These are phyloP conservation scores for Notarius quadriscutis DNA, from an alignment of 2,113 vertebrate genomes.

Conservation along the genomic window DNA sequence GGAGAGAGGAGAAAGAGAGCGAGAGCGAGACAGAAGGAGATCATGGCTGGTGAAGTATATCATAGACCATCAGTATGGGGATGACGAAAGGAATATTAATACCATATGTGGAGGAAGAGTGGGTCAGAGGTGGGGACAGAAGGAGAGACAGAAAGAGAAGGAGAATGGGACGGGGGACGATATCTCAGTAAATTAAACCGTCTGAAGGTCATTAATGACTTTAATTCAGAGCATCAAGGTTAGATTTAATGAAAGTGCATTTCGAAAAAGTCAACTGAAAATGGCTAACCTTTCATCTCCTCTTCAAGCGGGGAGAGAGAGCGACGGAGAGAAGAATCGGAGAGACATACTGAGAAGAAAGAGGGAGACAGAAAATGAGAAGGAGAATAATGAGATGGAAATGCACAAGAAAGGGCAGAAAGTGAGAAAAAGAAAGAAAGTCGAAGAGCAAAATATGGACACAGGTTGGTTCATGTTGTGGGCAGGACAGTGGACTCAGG, in stretches of 20 bases:
- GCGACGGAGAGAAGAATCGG: neutral
- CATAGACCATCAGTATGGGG: slow-evolving; percentile 39
- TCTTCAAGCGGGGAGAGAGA: neutral
- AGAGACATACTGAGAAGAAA: neutral
- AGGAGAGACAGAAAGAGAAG: neutral
- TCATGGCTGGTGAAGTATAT: slow-evolving; percentile 40
- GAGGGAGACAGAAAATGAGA: neutral
- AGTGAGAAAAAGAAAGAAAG: neutral
- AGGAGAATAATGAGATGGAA: neutral
- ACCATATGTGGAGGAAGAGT: slow-evolving; percentile 30
- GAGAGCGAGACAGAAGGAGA: slow-evolving; percentile 8
- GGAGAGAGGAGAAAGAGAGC: neutral
- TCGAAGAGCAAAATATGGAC: neutral
- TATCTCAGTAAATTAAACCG: slow-evolving; percentile 39
- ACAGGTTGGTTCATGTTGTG: neutral
- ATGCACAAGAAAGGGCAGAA: neutral
- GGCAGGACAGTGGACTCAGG: neutral
- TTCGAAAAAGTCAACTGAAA: slow-evolving; percentile 30
- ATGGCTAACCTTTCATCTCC: slow-evolving; percentile 38
- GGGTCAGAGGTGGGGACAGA: slow-evolving; percentile 39
- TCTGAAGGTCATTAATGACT: slow-evolving; percentile 51
- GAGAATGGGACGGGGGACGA: neutral
- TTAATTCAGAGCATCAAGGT: slow-evolving; percentile 42
- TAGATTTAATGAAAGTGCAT: slow-evolving; percentile 36
- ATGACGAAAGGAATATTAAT: slow-evolving; percentile 53